Percentiles rank a stretch among this genome's conserved stretches.
Evolutionary conservation across 2,113 vertebrate genomes (phyloP).

Genomic region (Rafetus swinhoei): DNA sequence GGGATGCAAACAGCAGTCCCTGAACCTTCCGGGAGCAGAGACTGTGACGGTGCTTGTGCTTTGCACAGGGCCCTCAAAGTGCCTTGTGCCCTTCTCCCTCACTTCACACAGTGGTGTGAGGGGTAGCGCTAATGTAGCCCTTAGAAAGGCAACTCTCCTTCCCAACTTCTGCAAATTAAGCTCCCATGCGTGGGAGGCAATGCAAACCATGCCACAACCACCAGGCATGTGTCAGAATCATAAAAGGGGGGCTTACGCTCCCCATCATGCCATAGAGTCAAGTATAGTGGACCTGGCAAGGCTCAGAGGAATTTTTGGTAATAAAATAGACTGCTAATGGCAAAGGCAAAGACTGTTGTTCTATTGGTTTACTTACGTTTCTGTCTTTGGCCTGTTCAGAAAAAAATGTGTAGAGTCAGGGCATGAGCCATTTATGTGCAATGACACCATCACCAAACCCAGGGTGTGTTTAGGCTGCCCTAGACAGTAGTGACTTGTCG

Average conservation of each 20-base stretch:
- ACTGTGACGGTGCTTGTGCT: not conserved
- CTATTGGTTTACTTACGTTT: not conserved
- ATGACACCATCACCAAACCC: not conserved
- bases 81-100: not conserved
- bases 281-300: not conserved
- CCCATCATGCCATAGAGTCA: not conserved
- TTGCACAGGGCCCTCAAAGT: not conserved
- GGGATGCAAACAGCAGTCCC: not conserved
- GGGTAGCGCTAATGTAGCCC: not conserved
- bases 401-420: not conserved
- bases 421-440: not conserved
- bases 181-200: not conserved
- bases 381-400: not conserved
- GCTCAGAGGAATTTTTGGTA: not conserved
- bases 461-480: not conserved
- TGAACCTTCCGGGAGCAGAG: not conserved
- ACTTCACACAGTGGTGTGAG: not conserved
- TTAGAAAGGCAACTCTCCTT: not conserved
- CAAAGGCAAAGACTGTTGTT: not conserved
- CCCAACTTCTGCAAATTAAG: not conserved
- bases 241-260: not conserved
- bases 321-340: not conserved
- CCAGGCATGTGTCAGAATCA: not conserved
- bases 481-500: not conserved
- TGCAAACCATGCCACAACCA: not conserved